These are phyloP conservation scores for Vulpes lagopus DNA, from an alignment of 2,113 vertebrate species.

Conservation along the genomic window DNA sequence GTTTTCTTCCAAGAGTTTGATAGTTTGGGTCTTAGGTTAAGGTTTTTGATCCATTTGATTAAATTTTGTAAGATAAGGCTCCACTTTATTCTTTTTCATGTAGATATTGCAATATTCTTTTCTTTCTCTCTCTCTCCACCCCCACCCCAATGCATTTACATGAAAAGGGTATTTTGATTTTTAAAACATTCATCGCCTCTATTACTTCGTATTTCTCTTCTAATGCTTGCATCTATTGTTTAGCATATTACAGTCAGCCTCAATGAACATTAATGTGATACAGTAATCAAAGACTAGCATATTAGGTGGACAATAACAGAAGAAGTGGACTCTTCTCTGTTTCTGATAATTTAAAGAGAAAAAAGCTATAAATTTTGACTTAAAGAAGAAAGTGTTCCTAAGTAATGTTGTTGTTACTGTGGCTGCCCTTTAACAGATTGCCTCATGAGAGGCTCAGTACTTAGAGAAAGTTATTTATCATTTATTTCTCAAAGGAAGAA, in stretches of 20 bases:
- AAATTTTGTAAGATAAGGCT: background rate
- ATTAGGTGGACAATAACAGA: background rate
- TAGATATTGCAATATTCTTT: background rate
- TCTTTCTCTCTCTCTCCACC: background rate
- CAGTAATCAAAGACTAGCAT: constrained; percentile 28
- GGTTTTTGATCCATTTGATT: background rate
- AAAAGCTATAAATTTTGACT: background rate
- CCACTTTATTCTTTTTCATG: background rate
- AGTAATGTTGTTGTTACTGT: background rate
- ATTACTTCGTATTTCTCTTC: background rate
- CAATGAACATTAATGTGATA: constrained; percentile 1
- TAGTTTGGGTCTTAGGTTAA: background rate
- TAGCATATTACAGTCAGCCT: background rate
- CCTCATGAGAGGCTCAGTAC: background rate
- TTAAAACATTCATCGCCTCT: background rate
- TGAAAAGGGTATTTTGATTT: background rate
- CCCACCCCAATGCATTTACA: background rate
- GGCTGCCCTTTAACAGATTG: background rate
- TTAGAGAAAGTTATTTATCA: constrained; percentile 40
- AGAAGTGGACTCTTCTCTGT: background rate
- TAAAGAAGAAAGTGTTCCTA: constrained; percentile 42
- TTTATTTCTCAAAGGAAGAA: constrained; percentile 36
- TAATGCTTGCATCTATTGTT: background rate
- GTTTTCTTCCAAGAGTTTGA: background rate
- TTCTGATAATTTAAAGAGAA: constrained; percentile 31